These are phyloP conservation scores for Hesperophylax magnus DNA, from an alignment of 1,140 invertebrate species.

Conservation along the genomic window DNA sequence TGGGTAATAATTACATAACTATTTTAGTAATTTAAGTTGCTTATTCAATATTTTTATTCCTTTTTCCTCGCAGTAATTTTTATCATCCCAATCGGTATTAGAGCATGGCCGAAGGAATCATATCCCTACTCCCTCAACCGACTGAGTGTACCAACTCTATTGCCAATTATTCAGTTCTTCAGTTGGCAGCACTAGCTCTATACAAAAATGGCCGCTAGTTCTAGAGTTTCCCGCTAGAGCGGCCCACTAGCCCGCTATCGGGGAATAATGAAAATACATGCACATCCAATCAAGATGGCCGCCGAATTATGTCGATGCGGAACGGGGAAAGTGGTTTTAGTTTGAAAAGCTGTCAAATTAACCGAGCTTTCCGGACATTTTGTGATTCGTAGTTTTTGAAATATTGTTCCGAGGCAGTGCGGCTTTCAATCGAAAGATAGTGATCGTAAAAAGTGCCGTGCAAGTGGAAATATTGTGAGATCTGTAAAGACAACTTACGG, in stretches of 20 bases:
- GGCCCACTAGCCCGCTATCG: constrained; percentile 25
- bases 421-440: constrained; percentile 7
- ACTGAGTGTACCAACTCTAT: too few relatives aligned
- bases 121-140: too few relatives aligned
- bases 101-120: too few relatives aligned
- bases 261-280: constrained; percentile 49
- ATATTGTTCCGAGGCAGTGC: constrained; percentile 18
- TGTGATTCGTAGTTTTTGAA: constrained; percentile 40
- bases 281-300: constrained; percentile 50
- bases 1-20: too few relatives aligned
- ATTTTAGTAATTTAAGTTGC: too few relatives aligned
- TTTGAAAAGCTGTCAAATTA: constrained; percentile 48
- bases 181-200: not conserved
- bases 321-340: constrained; percentile 46
- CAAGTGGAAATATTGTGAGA: constrained; percentile 45
- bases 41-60: too few relatives aligned
- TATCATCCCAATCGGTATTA: too few relatives aligned
- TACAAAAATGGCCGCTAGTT: constrained; percentile 17
- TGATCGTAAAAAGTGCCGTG: constrained; percentile 38
- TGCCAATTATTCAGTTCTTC: not conserved
- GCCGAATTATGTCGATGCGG: constrained; percentile 52
- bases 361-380: constrained; percentile 38
- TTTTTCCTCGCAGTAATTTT: too few relatives aligned
- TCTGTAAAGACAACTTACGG: constrained; percentile 48
- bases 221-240: constrained; percentile 30